A percentile compares a stretch with the other conserved stretches of the same genome.
Conservation (phyloP, 2,797 vertebrate species). For the Poecile montanus region DNA sequence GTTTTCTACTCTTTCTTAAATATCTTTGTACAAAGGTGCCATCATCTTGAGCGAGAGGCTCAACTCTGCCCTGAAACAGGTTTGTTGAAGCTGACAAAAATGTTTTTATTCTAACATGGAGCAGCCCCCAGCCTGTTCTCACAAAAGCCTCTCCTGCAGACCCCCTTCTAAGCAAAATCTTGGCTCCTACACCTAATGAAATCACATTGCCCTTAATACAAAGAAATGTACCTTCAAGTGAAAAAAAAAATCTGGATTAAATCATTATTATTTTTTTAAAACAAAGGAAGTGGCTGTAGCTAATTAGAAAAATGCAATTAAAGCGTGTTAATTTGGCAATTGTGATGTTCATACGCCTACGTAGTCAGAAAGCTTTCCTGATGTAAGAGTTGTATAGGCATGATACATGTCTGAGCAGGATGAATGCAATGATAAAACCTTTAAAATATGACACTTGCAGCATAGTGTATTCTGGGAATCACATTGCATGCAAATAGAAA, state of each 20-base stretch:
- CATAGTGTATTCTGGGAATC: not conserved
- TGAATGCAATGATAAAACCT: not conserved
- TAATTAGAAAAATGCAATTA: not conserved
- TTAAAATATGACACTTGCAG: conserved; percentile 19
- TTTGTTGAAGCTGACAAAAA: fast-evolving
- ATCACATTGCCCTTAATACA: not conserved
- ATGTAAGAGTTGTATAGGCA: not conserved
- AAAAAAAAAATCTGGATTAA: not conserved
- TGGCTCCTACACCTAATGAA: not conserved
- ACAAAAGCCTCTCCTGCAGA: not conserved
- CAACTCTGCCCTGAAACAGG: no score
- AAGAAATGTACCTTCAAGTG: not conserved
- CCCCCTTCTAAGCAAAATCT: not conserved
- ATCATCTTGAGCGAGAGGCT: not conserved
- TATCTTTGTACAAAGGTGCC: not conserved
- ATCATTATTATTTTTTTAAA: not conserved
- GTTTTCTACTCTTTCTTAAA: not conserved
- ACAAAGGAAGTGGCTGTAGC: not conserved
- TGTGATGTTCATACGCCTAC: not conserved
- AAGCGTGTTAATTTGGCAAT: not conserved
- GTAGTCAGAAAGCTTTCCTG: not conserved
- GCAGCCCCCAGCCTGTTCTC: not conserved
- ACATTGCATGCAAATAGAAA: not conserved
- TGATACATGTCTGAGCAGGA: not conserved
- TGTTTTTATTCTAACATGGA: fast-evolving